Evolutionary conservation across 2,797 vertebrate species (phyloP).

Genomic region (Sebastes jordani): DNA sequence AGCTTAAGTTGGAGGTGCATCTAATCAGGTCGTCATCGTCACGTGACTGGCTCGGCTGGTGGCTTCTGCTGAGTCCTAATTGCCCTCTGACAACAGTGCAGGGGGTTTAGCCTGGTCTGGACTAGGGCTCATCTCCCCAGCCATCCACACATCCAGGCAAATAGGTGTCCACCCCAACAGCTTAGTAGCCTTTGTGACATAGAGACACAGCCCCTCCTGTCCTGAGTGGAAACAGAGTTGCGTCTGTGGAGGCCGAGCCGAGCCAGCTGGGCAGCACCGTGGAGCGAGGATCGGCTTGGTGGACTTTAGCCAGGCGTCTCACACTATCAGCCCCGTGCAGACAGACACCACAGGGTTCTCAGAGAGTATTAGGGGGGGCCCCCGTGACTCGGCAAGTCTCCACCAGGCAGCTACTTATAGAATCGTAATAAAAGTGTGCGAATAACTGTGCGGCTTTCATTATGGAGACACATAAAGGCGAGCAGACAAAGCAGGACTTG

Average conservation of each 20-base stretch:
- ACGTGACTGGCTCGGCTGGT: conserved; percentile 11
- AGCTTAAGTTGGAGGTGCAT: neutral
- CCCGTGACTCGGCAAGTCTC: conserved; percentile 69
- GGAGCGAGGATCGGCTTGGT: conserved; percentile 55
- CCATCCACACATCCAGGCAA: conserved; percentile 17
- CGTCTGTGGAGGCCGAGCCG: conserved; percentile 31
- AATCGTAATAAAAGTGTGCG: conserved; percentile 67
- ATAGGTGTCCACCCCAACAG: conserved; percentile 33
- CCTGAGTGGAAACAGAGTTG: conserved; percentile 56
- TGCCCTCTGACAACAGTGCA: conserved; percentile 20
- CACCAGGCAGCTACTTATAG: conserved; percentile 66
- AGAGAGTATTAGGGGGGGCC: conserved; percentile 55
- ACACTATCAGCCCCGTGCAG: conserved; percentile 70
- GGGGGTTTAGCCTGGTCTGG: conserved; percentile 21
- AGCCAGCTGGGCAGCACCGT: conserved; percentile 55
- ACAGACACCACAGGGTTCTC: conserved; percentile 67
- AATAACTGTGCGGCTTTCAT: conserved; percentile 67
- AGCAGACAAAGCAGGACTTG: conserved; percentile 63
- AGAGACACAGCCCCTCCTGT: conserved; percentile 51
- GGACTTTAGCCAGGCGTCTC: conserved; percentile 73
- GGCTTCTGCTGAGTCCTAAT: conserved; percentile 23
- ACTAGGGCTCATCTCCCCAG: neutral
- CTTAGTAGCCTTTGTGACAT: conserved; percentile 44
- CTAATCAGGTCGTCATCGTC: neutral
- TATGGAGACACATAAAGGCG: conserved; percentile 62